phyloP scores from a whole-genome alignment of 2,797 vertebrate genomes.

The Microchirus variegatus region DNA sequence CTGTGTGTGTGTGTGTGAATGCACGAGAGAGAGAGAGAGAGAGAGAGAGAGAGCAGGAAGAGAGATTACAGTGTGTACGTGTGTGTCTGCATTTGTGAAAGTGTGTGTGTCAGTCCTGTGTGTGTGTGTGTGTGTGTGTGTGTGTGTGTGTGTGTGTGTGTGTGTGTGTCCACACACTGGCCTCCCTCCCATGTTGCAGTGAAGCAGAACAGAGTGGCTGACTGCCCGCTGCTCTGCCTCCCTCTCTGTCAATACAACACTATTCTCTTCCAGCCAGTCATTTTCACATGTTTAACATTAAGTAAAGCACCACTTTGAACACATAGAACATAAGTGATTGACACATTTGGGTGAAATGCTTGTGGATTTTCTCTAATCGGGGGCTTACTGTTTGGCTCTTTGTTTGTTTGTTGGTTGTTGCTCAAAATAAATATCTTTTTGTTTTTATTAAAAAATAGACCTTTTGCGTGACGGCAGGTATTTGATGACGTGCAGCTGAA shows the following conservation, averaged over 20 bases:
- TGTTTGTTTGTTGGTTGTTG: constrained; percentile 44
- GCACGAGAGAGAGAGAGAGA: constrained; percentile 5
- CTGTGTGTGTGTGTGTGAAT: constrained; percentile 12
- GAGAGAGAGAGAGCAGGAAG: constrained; percentile 3
- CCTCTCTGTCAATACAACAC: constrained; percentile 79
- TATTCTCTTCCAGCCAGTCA: constrained; percentile 73
- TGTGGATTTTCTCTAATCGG: constrained; percentile 47
- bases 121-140: constrained; percentile 29
- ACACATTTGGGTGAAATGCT: constrained; percentile 63
- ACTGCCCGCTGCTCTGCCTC: constrained; percentile 79
- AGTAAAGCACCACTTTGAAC: constrained; percentile 66
- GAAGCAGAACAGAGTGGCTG: constrained; percentile 82
- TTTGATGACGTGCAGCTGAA: constrained; percentile 1
- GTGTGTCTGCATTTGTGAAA: constrained; percentile 29
- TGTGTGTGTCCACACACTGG: constrained; percentile 60
- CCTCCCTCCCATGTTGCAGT: constrained; percentile 80
- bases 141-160: constrained; percentile 25
- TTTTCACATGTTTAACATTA: constrained; percentile 78
- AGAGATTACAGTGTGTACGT: constrained; percentile 29
- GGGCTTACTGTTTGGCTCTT: too few relatives aligned
- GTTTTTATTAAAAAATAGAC: constrained; percentile 17
- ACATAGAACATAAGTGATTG: constrained; percentile 58
- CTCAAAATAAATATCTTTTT: constrained; percentile 33
- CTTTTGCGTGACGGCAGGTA: constrained; percentile 29
- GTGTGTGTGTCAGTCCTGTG: constrained; percentile 23